Evolutionary conservation across 2,888 invertebrate species (phyloP).

Genomic region (Trichopoda pennipes): DNA sequence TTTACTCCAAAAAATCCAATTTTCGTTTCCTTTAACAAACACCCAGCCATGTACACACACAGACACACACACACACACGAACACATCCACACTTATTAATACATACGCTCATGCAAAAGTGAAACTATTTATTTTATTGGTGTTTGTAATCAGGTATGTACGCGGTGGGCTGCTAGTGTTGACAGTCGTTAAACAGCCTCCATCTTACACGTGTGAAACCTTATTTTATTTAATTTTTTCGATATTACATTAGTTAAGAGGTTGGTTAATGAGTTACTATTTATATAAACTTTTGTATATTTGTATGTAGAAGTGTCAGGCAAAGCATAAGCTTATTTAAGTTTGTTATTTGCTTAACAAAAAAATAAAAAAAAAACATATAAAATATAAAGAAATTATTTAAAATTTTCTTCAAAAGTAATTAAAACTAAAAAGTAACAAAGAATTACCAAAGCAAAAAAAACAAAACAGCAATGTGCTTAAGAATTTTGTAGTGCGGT

Average conservation of each 20-base stretch:
- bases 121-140: not conserved
- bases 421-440: slow-evolving; percentile 47
- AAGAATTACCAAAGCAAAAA: not conserved
- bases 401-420: slow-evolving; percentile 48
- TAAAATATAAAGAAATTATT: slow-evolving; percentile 13
- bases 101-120: not conserved
- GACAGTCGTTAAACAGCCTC: slow-evolving; percentile 16
- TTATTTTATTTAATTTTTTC: slow-evolving; percentile 4
- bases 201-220: not conserved
- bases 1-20: slow-evolving; percentile 14
- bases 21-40: slow-evolving; percentile 35
- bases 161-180: slow-evolving; percentile 1
- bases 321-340: not conserved
- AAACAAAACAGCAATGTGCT: not conserved
- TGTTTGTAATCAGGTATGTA: not conserved
- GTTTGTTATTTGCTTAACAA: not conserved
- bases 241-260: slow-evolving; percentile 54
- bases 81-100: not conserved
- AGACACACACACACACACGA: not conserved
- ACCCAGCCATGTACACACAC: slow-evolving; percentile 27
- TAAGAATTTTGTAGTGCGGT: no score
- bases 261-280: slow-evolving; percentile 67
- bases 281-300: slow-evolving; percentile 29
- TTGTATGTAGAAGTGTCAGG: not conserved
- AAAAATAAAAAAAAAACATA: not conserved